These are phyloP conservation scores for Gila robusta DNA, from an alignment of 2,797 vertebrate species.

Conservation along the genomic window DNA sequence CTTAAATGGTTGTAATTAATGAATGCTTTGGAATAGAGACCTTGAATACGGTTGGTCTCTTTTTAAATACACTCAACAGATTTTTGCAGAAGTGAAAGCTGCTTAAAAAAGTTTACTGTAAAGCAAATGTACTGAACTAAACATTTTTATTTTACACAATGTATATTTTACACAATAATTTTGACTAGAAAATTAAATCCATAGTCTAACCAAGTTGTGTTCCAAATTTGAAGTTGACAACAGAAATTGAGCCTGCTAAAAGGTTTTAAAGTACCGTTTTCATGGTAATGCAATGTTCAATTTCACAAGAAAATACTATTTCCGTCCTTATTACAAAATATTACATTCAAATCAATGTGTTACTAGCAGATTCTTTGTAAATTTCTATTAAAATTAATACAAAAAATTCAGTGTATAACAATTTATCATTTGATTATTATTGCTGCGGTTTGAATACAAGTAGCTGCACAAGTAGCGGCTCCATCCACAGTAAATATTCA, in stretches of 20 bases:
- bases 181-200: neutral
- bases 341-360: neutral
- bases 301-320: neutral
- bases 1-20: neutral
- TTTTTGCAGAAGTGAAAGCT: neutral
- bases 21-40: neutral
- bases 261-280: neutral
- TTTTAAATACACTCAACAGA: neutral
- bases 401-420: neutral
- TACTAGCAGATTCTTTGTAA: neutral
- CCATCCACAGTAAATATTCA: conserved; percentile 7
- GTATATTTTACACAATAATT: neutral
- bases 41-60: neutral
- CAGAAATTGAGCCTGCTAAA: neutral
- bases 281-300: neutral
- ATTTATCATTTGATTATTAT: neutral
- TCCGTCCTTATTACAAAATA: neutral
- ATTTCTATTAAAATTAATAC: too few relatives aligned
- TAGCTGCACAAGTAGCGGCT: neutral
- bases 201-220: neutral
- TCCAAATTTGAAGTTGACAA: neutral
- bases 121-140: neutral
- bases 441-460: neutral
- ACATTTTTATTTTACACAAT: neutral
- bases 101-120: neutral